These are phyloP conservation scores for Muntiacus muntjak DNA, from an alignment of 2,113 vertebrate species.

Conservation along the genomic window DNA sequence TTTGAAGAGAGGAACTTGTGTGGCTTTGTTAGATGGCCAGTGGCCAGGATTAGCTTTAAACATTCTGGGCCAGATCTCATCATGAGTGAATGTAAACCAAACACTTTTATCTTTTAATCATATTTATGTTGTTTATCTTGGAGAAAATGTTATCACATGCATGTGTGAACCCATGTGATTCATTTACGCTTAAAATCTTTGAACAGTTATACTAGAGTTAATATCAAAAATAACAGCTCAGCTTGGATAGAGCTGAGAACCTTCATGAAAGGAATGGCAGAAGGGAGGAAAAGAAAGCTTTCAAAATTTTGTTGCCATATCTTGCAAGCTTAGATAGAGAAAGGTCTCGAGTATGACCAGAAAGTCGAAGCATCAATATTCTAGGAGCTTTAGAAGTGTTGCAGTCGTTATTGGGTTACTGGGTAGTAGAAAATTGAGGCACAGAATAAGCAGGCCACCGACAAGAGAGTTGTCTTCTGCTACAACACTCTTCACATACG, in stretches of 20 bases:
- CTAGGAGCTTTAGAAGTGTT: not conserved
- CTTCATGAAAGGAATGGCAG: not conserved
- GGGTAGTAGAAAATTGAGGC: not conserved
- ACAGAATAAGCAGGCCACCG: not conserved
- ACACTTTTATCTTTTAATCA: slow-evolving; percentile 23
- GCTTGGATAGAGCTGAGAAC: slow-evolving; percentile 22
- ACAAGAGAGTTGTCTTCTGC: not conserved
- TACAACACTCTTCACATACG: rapidly evolving
- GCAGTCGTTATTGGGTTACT: not conserved
- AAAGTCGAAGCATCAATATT: not conserved
- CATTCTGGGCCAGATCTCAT: slow-evolving; percentile 22
- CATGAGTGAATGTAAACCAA: slow-evolving; percentile 7
- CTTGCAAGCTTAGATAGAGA: slow-evolving; percentile 11
- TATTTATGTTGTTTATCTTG: slow-evolving; percentile 59
- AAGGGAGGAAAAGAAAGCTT: not conserved
- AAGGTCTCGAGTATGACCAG: not conserved
- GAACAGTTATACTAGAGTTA: slow-evolving; percentile 34
- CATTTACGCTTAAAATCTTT: slow-evolving; percentile 41
- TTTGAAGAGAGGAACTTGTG: slow-evolving; percentile 17
- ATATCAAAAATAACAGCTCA: slow-evolving; percentile 48
- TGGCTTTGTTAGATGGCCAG: slow-evolving; percentile 45
- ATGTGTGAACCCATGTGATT: not conserved
- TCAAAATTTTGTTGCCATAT: not conserved
- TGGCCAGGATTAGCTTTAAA: slow-evolving; percentile 35
- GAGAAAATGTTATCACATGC: not conserved